These are phyloP conservation scores for Hydraecia micacea DNA, from an alignment of 2,888 invertebrate species.

Conservation along the genomic window DNA sequence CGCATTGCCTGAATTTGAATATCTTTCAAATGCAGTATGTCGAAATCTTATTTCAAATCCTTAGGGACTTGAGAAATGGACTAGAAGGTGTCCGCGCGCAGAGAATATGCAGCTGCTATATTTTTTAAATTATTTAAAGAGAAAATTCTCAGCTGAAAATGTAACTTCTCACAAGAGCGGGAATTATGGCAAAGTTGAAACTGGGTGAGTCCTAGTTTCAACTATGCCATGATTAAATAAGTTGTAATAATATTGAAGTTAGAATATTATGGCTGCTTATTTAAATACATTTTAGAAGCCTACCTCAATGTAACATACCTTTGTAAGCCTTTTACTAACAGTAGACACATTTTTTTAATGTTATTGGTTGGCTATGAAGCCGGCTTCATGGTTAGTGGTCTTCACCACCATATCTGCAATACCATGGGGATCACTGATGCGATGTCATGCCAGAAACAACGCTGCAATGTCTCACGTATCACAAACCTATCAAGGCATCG, in stretches of 20 bases:
- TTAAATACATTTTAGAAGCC: not conserved
- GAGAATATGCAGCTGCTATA: slow-evolving; percentile 18
- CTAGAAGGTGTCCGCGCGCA: slow-evolving; percentile 25
- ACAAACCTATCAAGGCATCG: no score
- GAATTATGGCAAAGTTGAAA: slow-evolving; percentile 10
- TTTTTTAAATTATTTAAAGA: slow-evolving; percentile 30
- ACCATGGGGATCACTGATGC: not conserved
- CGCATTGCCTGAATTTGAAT: slow-evolving; percentile 23
- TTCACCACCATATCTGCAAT: no score
- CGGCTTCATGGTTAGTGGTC: no score
- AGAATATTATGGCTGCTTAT: not conserved
- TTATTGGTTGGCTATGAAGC: not conserved
- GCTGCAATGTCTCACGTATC: no score
- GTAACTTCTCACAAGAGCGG: slow-evolving; percentile 1
- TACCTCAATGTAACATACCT: not conserved
- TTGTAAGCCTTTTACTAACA: not conserved
- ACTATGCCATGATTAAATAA: slow-evolving; percentile 19
- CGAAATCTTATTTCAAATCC: slow-evolving; percentile 43
- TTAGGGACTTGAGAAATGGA: slow-evolving; percentile 32
- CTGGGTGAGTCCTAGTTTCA: slow-evolving; percentile 12
- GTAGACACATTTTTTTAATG: not conserved
- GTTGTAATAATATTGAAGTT: slow-evolving; percentile 1
- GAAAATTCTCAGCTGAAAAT: slow-evolving; percentile 23
- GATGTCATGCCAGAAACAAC: not conserved
- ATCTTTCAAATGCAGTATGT: slow-evolving; percentile 25